These are phyloP conservation scores for Enoplosus armatus DNA, from an alignment of 2,797 vertebrate species.

Conservation along the genomic window DNA sequence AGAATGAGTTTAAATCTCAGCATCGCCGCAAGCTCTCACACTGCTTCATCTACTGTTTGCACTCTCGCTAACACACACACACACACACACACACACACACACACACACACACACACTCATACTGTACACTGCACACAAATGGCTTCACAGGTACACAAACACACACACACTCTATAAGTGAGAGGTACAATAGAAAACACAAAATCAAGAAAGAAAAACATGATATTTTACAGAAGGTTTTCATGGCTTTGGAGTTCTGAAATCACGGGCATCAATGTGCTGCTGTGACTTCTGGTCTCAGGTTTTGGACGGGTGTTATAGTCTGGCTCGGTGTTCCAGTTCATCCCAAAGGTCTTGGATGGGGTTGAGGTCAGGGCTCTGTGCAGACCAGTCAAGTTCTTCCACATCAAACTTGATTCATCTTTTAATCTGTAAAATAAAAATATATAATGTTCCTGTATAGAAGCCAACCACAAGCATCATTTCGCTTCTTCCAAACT, in stretches of 20 bases:
- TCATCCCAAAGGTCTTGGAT: not conserved
- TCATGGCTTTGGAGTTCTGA: no score
- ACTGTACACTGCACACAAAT: constrained; percentile 1
- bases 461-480: not conserved
- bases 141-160: constrained; percentile 26
- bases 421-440: not conserved
- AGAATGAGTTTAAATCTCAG: constrained; percentile 87
- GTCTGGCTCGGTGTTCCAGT: not conserved
- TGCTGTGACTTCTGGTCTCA: not conserved
- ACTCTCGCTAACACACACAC: constrained; percentile 22
- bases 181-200: not conserved
- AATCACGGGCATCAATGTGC: not conserved
- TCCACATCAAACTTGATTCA: no score
- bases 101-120: constrained; percentile 14
- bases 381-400: not conserved
- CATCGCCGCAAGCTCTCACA: constrained; percentile 67
- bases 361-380: not conserved
- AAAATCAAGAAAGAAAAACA: constrained; percentile 19
- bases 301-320: no score
- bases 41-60: constrained; percentile 67
- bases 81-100: constrained; percentile 7
- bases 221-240: constrained; percentile 20
- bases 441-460: not conserved
- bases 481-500: not conserved
- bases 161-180: not conserved